Evolutionary conservation across 1,140 invertebrate species (phyloP).

Genomic region (Battus philenor): DNA sequence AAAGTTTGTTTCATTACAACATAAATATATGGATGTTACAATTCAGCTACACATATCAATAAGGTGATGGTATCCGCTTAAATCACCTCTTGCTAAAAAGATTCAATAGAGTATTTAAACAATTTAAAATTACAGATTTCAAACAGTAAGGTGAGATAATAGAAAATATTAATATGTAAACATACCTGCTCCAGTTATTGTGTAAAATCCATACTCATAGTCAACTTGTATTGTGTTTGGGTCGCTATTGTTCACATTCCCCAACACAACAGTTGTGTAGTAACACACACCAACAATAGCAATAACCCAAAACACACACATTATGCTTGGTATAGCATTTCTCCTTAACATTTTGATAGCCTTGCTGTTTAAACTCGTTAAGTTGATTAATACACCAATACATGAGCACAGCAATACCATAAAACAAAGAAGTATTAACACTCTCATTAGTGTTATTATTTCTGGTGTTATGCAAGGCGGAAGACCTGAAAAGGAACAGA

Average conservation of each 20-base stretch:
- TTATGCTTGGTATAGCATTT: conserved; percentile 74
- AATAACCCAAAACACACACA: conserved; percentile 76
- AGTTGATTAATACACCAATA: conserved; percentile 74
- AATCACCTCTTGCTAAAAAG: too few species aligned
- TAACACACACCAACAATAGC: conserved; percentile 76
- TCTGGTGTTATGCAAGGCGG: conserved; percentile 71
- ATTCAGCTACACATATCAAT: too few species aligned
- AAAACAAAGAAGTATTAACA: conserved; percentile 74
- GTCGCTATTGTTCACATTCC: conserved; percentile 63
- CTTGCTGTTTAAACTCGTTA: conserved; percentile 70
- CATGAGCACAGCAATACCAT: conserved; percentile 73
- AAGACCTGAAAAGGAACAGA: conserved; percentile 57
- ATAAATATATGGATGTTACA: too few species aligned
- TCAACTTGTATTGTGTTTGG: conserved; percentile 67
- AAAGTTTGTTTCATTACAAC: too few species aligned
- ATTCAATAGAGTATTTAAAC: too few species aligned
- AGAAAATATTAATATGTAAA: conserved; percentile 20
- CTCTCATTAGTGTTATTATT: conserved; percentile 73
- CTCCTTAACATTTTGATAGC: conserved; percentile 69
- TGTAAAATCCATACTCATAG: conserved; percentile 77
- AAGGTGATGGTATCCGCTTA: too few species aligned
- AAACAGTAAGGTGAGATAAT: too few species aligned
- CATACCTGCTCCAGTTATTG: conserved; percentile 75
- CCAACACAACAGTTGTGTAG: conserved; percentile 70
- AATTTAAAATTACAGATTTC: too few species aligned